phyloP scores from a whole-genome alignment of 1,140 invertebrate species.

The Rhizoglyphus robini region DNA sequence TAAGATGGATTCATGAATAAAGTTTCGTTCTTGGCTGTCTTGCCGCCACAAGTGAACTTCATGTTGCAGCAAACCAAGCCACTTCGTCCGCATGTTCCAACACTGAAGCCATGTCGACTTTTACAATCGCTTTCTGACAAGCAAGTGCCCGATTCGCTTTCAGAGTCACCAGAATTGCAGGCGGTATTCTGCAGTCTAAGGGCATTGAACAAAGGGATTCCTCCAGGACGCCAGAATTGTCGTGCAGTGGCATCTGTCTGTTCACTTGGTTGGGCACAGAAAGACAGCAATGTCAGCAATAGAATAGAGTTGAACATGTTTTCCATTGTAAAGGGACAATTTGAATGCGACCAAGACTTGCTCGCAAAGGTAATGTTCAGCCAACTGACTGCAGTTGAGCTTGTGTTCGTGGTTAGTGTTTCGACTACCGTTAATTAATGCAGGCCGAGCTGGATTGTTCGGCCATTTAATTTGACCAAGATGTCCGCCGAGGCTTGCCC shows the following conservation, averaged over 20 bases:
- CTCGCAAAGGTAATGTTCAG: not conserved
- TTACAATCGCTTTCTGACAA: constrained; percentile 50
- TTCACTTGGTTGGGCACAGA: not conserved
- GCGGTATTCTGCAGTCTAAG: constrained; percentile 26
- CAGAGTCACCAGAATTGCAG: constrained; percentile 17
- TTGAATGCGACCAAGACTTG: not conserved
- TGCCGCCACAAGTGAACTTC: constrained; percentile 55
- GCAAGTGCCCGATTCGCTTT: constrained; percentile 25
- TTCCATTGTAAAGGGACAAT: not conserved
- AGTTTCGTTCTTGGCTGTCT: constrained; percentile 54
- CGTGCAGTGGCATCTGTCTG: constrained; percentile 11
- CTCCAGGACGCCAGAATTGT: constrained; percentile 18
- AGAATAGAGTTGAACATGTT: not conserved
- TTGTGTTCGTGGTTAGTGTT: not conserved
- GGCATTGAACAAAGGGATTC: not conserved
- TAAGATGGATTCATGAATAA: constrained; percentile 65
- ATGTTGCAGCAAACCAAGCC: constrained; percentile 20
- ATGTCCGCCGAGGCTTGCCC: not conserved
- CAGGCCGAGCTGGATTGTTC: not conserved
- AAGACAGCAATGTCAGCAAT: not conserved
- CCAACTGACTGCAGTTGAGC: too few relatives aligned
- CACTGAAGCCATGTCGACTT: constrained; percentile 26
- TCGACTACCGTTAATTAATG: not conserved
- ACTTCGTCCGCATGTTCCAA: constrained; percentile 47
- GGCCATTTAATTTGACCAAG: not conserved